Base-by-base conservation (phyloP, 2,888 invertebrate genomes). In the Caenorhabditis virilis region DNA sequence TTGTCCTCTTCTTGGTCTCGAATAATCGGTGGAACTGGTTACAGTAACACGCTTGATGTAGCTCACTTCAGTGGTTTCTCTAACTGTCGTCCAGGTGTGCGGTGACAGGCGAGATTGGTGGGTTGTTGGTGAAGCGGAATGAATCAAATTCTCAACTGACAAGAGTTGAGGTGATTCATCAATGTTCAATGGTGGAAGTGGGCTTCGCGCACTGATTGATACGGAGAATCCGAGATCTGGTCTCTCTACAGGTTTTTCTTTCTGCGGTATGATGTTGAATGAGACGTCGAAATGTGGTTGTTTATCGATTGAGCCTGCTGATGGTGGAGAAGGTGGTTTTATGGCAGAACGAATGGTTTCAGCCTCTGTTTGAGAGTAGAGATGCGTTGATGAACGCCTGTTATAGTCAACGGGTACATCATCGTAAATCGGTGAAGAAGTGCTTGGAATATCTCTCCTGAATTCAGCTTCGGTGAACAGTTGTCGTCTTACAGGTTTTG, bases 21-120 rank as follows among this genome's bases (percentile, higher is more conserved):
- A 22, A 3, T 27, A 50, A 22, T 58, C 51, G 9, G 59, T 46
- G 13, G 57, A 50, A 30, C 60, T 56, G 1, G 56, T 57, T 11
- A 69, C 61, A 20, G 69, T 65, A 16, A 74, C 63, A 15, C 71
- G 55, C 46, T 77, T 74, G 36, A 78, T 69, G 63, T 78, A 80
- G 27, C 76, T 74, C 46, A 80, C 67, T 42, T 75, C 76, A 2
- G 79, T 75, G 3, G 74, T 75, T 41, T 79, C 79, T 9, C 76
- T 72, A 22, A 80, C 63, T 9, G 77, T 78, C 1, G 79, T 80
- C 80, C 80, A 80, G 4, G 65, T 58, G 56, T 72, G 72, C 13
- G 72, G 72, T 7, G 69, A 69, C 2, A 72, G 64, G 20, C 76
- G 72, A 25, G 72, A 67, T 36, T 63, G 55, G n/a, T n/a, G n/a